A percentile compares a stretch with the other conserved stretches of the same genome.
Conservation (phyloP, 37 sponge, comb jelly and placozoan genomes). For the Chondrosia reniformis region DNA sequence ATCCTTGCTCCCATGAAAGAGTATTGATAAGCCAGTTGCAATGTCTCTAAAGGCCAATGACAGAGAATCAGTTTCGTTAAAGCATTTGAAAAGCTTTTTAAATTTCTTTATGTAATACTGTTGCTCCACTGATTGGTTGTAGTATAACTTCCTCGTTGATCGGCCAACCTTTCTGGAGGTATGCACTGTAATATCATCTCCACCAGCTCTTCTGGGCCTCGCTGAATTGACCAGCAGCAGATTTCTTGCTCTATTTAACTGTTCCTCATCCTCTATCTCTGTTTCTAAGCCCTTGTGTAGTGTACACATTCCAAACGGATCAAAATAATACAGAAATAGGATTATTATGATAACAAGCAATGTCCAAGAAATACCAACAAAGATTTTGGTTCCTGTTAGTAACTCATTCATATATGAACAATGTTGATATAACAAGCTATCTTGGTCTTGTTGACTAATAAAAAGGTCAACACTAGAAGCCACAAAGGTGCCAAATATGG, state of each 20-base stretch:
- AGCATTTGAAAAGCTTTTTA: not conserved
- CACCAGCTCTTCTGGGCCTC: no score
- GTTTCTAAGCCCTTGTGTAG: not conserved
- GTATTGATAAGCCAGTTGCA: not conserved
- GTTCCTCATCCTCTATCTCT: not conserved
- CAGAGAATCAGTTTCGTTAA: not conserved
- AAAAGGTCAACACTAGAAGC: not conserved
- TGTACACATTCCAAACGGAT: not conserved
- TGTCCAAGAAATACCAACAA: constrained; percentile 1
- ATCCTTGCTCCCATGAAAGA: not conserved
- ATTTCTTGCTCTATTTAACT: not conserved
- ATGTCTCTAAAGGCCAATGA: not conserved
- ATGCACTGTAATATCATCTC: not conserved
- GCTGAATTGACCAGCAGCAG: not conserved
- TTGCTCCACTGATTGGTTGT: constrained; percentile 10
- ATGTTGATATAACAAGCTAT: no score
- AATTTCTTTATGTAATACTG: constrained; percentile 2
- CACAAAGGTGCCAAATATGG: not conserved
- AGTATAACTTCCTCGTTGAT: constrained; percentile 2
- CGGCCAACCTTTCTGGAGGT: not conserved
- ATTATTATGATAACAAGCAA: not conserved
- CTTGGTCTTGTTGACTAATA: no score
- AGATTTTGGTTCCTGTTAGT: not conserved
- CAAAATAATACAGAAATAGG: not conserved
- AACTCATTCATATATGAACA: not conserved